Conservation (phyloP, 2,888 invertebrate species). For the Osmoderma eremita region DNA sequence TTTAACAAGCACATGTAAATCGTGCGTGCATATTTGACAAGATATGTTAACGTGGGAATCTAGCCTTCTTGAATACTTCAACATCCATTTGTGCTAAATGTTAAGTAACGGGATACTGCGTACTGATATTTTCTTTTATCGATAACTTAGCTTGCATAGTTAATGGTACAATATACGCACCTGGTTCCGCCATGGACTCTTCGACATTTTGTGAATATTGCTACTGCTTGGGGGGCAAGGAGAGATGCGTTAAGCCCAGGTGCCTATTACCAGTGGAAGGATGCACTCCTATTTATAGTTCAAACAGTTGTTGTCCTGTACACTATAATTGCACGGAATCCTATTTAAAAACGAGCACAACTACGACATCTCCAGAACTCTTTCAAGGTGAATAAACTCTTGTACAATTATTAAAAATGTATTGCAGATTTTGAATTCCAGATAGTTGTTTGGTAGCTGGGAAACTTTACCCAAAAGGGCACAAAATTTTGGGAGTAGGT, state of each 20-base stretch:
- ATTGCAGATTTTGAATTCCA: conserved; percentile 44
- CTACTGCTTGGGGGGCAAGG: conserved; percentile 77
- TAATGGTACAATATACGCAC: conserved; percentile 78
- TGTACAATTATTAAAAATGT: background rate
- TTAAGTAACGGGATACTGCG: too few species aligned
- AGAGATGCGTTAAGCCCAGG: conserved; percentile 81
- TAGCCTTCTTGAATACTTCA: background rate
- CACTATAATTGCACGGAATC: conserved; percentile 75
- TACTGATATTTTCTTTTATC: too few species aligned
- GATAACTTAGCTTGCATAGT: conserved; percentile 72
- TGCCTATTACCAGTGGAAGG: conserved; percentile 81
- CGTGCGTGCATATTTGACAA: background rate
- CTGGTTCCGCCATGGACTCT: conserved; percentile 85
- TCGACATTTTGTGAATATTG: conserved; percentile 86
- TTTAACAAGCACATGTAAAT: conserved; percentile 10
- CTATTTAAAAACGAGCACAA: conserved; percentile 49
- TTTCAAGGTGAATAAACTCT: conserved; percentile 32
- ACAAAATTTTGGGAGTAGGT: conserved; percentile 70
- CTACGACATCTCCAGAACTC: conserved; percentile 49
- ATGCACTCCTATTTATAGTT: conserved; percentile 70
- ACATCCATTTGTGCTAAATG: background rate
- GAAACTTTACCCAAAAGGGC: conserved; percentile 75
- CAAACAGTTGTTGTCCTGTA: conserved; percentile 82
- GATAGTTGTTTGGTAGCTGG: conserved; percentile 73
- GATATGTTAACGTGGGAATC: conserved; percentile 20